Conservation (phyloP, 2,113 vertebrate species). For the Spheniscus mendiculus region DNA sequence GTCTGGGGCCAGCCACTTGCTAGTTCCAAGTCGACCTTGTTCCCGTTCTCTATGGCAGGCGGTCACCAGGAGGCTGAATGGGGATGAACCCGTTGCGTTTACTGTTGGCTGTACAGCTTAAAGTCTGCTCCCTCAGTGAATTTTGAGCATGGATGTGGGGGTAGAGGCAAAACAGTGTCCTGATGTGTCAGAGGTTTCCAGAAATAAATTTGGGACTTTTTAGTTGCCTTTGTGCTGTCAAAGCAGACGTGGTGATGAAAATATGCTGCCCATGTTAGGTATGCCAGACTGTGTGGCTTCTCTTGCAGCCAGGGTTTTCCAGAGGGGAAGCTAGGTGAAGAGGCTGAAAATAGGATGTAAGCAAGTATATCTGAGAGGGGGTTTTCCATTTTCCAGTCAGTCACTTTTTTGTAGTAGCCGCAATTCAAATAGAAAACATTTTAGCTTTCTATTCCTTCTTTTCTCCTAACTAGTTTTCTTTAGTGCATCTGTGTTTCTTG, state of each 20-base stretch:
- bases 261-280: slow-evolving; percentile 17
- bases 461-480: neutral
- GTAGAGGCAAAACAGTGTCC: neutral
- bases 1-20: neutral
- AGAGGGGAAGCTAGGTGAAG: slow-evolving; percentile 16
- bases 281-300: neutral
- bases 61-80: neutral
- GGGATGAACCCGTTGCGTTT: neutral
- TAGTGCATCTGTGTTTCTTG: neutral
- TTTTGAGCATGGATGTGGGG: neutral
- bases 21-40: neutral
- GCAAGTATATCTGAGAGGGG: neutral
- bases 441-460: neutral
- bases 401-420: neutral
- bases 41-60: neutral
- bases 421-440: neutral
- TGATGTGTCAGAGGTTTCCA: neutral
- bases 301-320: slow-evolving; percentile 43
- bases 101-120: neutral
- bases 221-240: neutral
- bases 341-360: neutral
- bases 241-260: slow-evolving; percentile 1
- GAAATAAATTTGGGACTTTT: slow-evolving; percentile 47
- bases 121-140: neutral
- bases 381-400: neutral